Conservation (phyloP, 2,797 vertebrate genomes). For the Ispidina picta region DNA sequence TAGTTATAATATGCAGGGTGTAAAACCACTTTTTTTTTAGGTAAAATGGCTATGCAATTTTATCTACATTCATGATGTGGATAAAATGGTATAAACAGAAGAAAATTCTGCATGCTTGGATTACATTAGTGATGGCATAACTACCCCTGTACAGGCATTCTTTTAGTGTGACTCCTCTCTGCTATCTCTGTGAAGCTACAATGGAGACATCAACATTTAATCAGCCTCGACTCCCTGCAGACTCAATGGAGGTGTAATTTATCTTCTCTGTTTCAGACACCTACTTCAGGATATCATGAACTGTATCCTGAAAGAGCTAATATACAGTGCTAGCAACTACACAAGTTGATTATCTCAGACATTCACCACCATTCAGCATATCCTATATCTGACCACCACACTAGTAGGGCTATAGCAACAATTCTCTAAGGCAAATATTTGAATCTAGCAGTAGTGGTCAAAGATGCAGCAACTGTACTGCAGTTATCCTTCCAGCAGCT, state of each 20-base stretch:
- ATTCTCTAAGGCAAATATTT: neutral
- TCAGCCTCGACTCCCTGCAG: conserved; percentile 11
- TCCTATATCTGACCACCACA: neutral
- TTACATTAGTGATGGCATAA: neutral
- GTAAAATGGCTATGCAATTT: neutral
- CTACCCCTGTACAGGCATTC: neutral
- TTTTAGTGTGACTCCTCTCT: neutral
- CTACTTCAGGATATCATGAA: conserved; percentile 44
- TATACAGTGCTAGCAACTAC: neutral
- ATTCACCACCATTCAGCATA: neutral
- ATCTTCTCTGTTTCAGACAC: conserved; percentile 36
- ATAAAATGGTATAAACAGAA: neutral
- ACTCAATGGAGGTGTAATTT: neutral
- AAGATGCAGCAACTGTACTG: neutral
- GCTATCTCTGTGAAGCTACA: conserved; percentile 7
- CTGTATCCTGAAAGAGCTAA: conserved; percentile 19
- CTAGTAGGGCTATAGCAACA: neutral
- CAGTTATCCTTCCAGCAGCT: neutral
- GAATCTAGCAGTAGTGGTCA: neutral
- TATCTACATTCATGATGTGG: neutral
- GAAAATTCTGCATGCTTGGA: neutral
- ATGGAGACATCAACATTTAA: conserved; percentile 44
- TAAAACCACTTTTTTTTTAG: neutral
- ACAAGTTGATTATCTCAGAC: neutral
- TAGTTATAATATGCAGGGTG: neutral